Conservation (phyloP, 2,113 vertebrate species). For the Thunnus thynnus region DNA sequence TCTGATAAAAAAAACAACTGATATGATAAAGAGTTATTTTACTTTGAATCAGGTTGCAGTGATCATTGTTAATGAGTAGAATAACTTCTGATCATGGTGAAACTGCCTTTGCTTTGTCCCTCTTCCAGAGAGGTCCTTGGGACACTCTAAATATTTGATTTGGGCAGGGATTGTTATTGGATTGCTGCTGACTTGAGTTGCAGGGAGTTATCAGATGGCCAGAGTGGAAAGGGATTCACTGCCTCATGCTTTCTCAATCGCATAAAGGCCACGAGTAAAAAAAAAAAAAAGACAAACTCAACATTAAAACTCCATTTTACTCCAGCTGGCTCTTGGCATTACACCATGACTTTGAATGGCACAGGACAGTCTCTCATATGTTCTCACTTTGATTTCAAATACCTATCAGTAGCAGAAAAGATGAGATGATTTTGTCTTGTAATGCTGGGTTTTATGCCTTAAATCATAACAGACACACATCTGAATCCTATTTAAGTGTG, state of each 20-base stretch:
- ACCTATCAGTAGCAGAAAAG: constrained; percentile 44
- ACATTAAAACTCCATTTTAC: background rate
- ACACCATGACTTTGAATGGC: background rate
- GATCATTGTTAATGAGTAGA: background rate
- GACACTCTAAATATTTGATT: constrained; percentile 29
- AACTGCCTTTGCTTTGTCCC: constrained; percentile 22
- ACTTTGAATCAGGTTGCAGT: background rate
- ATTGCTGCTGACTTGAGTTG: constrained; percentile 12
- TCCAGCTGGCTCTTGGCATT: constrained; percentile 45
- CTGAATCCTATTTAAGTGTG: constrained; percentile 42
- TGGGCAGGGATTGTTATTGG: constrained; percentile 31
- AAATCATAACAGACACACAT: constrained; percentile 51
- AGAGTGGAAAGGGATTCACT: constrained; percentile 22
- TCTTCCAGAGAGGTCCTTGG: constrained; percentile 12
- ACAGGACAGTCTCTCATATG: constrained; percentile 29
- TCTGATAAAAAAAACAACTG: background rate
- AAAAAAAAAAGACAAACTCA: background rate
- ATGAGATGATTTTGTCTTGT: constrained; percentile 25
- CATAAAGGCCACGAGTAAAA: background rate
- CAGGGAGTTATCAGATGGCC: constrained; percentile 39
- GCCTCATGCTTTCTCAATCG: constrained; percentile 19
- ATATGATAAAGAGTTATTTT: background rate
- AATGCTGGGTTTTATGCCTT: background rate
- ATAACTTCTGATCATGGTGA: background rate
- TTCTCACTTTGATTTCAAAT: constrained; percentile 40